These are phyloP conservation scores for Sebastes trivittatus DNA, from an alignment of 2,797 vertebrate genomes.

Conservation along the genomic window DNA sequence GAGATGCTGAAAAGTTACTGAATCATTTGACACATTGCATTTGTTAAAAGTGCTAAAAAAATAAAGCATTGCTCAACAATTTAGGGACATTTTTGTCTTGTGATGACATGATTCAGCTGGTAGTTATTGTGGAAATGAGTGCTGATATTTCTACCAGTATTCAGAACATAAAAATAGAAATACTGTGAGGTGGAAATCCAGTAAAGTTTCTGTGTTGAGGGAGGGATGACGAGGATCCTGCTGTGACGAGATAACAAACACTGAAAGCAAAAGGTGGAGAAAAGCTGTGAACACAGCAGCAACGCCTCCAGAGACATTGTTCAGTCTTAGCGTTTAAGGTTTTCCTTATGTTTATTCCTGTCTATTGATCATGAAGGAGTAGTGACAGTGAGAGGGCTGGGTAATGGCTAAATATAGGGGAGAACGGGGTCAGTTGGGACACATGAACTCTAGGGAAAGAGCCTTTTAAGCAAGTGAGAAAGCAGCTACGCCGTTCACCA, in stretches of 20 bases:
- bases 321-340: not conserved
- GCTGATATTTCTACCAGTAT: not conserved
- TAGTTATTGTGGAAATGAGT: not conserved
- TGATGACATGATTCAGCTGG: not conserved
- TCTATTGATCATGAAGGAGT: not conserved
- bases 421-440: no score
- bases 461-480: no score
- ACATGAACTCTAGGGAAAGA: fast-evolving
- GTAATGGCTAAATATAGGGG: no score
- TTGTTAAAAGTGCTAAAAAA: not conserved
- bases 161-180: not conserved
- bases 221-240: not conserved
- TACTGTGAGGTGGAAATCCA: not conserved
- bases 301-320: not conserved
- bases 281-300: not conserved
- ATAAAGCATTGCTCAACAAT: not conserved
- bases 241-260: not conserved
- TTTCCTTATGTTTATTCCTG: not conserved
- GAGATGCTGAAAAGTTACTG: not conserved
- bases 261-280: not conserved
- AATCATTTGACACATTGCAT: not conserved
- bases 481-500: no score
- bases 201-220: not conserved
- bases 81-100: not conserved
- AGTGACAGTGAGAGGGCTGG: not conserved